phyloP scores from a whole-genome alignment of 2,113 vertebrate species.

The Mormyrus iriodes region DNA sequence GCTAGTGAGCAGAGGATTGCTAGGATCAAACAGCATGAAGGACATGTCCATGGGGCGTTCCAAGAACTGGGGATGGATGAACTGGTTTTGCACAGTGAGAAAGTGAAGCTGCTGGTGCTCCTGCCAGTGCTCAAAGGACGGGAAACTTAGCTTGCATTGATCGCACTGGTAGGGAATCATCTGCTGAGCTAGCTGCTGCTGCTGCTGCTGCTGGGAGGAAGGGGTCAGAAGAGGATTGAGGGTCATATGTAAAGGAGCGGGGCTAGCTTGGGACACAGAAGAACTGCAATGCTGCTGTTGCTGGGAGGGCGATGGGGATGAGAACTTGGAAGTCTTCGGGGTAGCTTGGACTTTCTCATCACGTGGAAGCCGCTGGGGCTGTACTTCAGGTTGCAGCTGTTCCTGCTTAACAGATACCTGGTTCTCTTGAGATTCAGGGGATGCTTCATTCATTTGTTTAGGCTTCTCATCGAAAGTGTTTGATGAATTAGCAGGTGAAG shows the following conservation, averaged over 20 bases:
- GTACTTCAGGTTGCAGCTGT: conserved; percentile 59
- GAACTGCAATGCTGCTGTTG: conserved; percentile 77
- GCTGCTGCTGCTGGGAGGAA: conserved; percentile 63
- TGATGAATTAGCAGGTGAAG: conserved; percentile 68
- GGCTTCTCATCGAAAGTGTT: conserved; percentile 84
- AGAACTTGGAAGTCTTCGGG: conserved; percentile 72
- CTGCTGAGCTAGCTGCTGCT: conserved; percentile 76
- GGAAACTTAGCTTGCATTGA: conserved; percentile 95
- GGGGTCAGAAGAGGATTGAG: conserved; percentile 82
- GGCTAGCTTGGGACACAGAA: conserved; percentile 78
- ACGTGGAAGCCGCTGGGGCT: conserved; percentile 67
- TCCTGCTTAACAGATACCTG: conserved; percentile 87
- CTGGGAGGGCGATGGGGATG: conserved; percentile 73
- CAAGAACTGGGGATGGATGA: conserved; percentile 94
- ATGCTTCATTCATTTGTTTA: conserved; percentile 78
- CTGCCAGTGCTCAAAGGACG: conserved; percentile 97
- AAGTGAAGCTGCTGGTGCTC: conserved; percentile 99
- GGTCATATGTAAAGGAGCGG: conserved; percentile 75
- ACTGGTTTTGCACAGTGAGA: conserved; percentile 93
- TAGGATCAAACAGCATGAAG: conserved; percentile 98
- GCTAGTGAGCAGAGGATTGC: conserved; percentile 87
- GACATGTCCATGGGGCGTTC: conserved; percentile 93
- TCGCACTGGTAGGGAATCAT: conserved; percentile 97
- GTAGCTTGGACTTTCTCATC: conserved; percentile 70
- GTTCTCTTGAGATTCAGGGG: conserved; percentile 76